Base-by-base conservation (phyloP, 2,888 invertebrate genomes). In the Lycocerus yunnanus region DNA sequence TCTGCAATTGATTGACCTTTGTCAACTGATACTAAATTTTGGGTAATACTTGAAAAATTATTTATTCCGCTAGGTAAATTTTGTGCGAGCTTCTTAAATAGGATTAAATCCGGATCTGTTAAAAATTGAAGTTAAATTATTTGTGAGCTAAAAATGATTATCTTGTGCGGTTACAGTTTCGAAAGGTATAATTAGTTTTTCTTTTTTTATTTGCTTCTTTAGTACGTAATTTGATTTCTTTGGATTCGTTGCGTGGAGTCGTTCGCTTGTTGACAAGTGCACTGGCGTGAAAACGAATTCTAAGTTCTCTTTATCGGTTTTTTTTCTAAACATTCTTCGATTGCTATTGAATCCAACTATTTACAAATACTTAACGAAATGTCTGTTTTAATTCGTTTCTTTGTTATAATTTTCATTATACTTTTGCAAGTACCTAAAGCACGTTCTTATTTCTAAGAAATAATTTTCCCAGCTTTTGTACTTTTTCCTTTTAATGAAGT, bases 201-300 rank as follows among this genome's bases (percentile, higher is more conserved):
- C n/a, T 18, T 63, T 63, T 27, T 63, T 63, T 63, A 63, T 63
- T 63, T 63, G 20, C 61, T 16, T 63, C 61, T 63, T 63, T 63
- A 63, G 61, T 63, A 20, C 20, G 13, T 63, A 18, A 63, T 63
- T 63, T 63, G 61, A 63, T 63, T 63, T 18, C 18, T 63, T 63
- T 20, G 61, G 61, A 63, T 68, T 68, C 68, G 27, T 58, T 61
- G 72, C 67, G 58, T 65, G 69, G 16, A 43, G n/a, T 43, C 60
- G 60, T 60, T 18, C 61, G 69, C 24, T 66, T 69, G 73, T 73
- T 73, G 73, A 73, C 73, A 73, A 69, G 73, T 73, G 69, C 69
- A 74, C 70, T 74, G 70, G 74, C 60, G 74, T 70, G 74, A 74
- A 74, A 74, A 70, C 74, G 74, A 74, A 74, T 74, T 74, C 70